phyloP scores from a whole-genome alignment of 2,888 invertebrate genomes.

The Synanthedon tipuliformis region DNA sequence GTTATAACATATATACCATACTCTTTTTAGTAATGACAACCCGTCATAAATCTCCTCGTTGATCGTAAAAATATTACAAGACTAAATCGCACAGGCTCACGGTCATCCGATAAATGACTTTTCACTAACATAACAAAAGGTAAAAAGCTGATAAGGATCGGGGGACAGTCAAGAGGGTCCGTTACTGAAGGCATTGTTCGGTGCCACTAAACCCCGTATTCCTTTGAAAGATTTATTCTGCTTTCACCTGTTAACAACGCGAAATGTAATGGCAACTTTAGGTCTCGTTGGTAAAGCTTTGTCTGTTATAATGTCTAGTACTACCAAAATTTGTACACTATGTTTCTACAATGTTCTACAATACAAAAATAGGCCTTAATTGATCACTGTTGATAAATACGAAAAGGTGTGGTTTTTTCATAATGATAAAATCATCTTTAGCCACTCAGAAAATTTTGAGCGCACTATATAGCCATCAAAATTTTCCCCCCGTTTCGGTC shows the following conservation, averaged over 20 bases:
- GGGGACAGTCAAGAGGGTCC: constrained; percentile 8
- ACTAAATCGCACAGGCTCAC: constrained; percentile 1
- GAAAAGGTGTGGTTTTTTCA: too few relatives aligned
- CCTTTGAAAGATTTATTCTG: constrained; percentile 2
- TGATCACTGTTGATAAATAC: too few relatives aligned
- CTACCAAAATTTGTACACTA: too few relatives aligned
- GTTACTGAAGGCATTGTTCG: constrained; percentile 14
- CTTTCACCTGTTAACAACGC: neutral
- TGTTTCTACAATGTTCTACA: too few relatives aligned
- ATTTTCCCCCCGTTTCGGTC: too few relatives aligned
- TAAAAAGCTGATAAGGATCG: constrained; percentile 15
- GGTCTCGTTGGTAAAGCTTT: neutral
- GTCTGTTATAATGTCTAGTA: neutral
- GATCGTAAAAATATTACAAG: constrained; percentile 3
- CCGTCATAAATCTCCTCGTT: neutral
- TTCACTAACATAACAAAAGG: constrained; percentile 16
- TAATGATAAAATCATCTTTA: too few relatives aligned
- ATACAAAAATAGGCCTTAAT: too few relatives aligned
- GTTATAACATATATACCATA: neutral
- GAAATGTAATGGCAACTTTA: neutral
- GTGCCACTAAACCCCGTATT: constrained; percentile 13
- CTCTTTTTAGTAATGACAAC: neutral
- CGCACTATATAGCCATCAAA: too few relatives aligned
- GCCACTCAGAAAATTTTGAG: too few relatives aligned
- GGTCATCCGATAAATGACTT: constrained; percentile 12